These are phyloP conservation scores for Pelodiscus sinensis DNA, from an alignment of 2,113 vertebrate species.

Conservation along the genomic window DNA sequence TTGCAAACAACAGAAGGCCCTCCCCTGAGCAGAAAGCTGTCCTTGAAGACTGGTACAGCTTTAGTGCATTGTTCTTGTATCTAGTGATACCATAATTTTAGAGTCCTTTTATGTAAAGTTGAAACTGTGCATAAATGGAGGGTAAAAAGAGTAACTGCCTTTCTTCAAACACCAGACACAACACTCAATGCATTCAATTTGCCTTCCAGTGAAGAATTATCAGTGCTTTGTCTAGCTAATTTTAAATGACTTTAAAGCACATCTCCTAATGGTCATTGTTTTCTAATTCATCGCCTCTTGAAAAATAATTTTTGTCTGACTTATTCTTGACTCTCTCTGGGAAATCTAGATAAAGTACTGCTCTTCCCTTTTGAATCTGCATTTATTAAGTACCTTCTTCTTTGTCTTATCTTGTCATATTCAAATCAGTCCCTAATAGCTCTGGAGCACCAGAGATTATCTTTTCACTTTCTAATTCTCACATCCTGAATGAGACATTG, in stretches of 20 bases:
- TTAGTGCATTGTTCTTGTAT: constrained; percentile 7
- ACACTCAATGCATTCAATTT: background rate
- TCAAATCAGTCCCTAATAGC: background rate
- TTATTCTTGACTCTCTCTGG: background rate
- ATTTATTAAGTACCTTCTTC: background rate
- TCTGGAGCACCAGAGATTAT: background rate
- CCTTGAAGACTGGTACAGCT: background rate
- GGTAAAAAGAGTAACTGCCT: background rate
- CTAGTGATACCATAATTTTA: background rate
- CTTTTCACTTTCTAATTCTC: background rate
- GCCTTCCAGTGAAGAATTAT: background rate
- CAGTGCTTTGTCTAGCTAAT: background rate
- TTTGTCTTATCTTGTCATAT: background rate
- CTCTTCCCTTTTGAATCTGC: background rate
- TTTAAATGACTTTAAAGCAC: background rate
- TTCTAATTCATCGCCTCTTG: background rate
- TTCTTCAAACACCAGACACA: background rate
- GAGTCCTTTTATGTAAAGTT: constrained; percentile 5
- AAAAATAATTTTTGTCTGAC: background rate
- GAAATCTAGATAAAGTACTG: background rate
- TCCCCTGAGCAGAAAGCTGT: constrained; percentile 2
- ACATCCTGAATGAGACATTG: background rate
- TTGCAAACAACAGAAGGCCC: background rate
- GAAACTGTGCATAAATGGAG: background rate
- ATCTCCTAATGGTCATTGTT: background rate